Evolutionary conservation across 1,140 invertebrate genomes (phyloP), one percentile per base, ranked within the genome.

Genomic region (Ooceraea biroi): DNA sequence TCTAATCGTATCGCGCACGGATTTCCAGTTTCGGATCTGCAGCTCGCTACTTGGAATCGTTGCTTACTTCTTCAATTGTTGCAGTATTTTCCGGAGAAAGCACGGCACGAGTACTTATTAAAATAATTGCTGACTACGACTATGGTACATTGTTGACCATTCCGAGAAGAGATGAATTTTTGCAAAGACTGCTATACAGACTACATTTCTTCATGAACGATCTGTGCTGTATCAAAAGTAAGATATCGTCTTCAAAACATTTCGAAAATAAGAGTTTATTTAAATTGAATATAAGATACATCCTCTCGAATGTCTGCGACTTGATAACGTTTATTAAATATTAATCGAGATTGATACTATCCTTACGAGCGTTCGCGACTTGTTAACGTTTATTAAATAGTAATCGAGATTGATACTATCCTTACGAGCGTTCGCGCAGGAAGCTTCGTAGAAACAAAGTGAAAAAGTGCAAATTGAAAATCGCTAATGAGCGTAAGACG

Each of bases 1-100:
- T 44, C 11, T 46, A 41, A n/a, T 11, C 46, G 41, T 58, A 46
- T 73, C 36, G 27, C 73, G 48, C 19, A 41, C 65, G 22, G 30
- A 71, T 65, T 80, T 80, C 69, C 76, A n/a, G n/a, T n/a, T n/a
- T n/a, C n/a, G n/a, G 76, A 65, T 69, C 44, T 19, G 57, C 25
- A 71, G 69, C 55, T 7, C 36, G 36, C 36, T 57, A 69, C 50
- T 65, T 69, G n/a, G 57, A 22, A 8, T 50, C 14, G 22, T 66
- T 68, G 36, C 69, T 80, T 80, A 71, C 50, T 80, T 50, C 69
- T 71, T 27, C 22, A 60, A 71, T 71, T 69, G 65, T 80, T 46
- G 25, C 48, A 25, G 17, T 57, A 80, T 80, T 69, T 80, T 65
- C 44, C 55, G 48, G 69, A 80, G 76, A 80, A 80, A 80, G 76